Conservation (phyloP, 1,140 invertebrate genomes). For the Drosophila aff. region DNA sequence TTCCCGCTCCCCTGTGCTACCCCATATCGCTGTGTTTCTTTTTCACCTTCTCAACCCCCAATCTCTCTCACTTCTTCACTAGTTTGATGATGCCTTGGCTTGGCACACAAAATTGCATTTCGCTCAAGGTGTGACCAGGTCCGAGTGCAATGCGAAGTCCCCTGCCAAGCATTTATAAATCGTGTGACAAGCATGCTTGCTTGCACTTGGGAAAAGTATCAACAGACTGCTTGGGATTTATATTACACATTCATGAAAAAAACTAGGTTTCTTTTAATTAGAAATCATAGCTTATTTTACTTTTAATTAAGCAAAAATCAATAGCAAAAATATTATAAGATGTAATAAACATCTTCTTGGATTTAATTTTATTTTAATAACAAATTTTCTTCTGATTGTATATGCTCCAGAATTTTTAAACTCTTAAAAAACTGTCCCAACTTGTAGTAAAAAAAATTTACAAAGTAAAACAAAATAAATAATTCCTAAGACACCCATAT, state of each 20-base stretch:
- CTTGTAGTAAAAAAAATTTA: too few species aligned
- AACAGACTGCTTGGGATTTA: too few species aligned
- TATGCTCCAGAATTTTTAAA: too few species aligned
- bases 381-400: too few species aligned
- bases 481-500: too few species aligned
- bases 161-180: constrained; percentile 67
- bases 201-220: constrained; percentile 3
- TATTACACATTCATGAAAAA: too few species aligned
- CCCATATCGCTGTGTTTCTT: background rate
- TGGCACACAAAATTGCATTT: constrained; percentile 76
- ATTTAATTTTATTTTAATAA: background rate
- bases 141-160: constrained; percentile 50
- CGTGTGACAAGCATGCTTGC: constrained; percentile 62
- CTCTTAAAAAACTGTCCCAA: too few species aligned
- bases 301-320: background rate
- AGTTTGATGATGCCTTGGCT: constrained; percentile 28
- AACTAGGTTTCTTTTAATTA: background rate
- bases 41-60: background rate
- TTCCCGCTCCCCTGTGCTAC: constrained; percentile 1
- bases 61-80: background rate
- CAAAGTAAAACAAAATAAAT: too few species aligned
- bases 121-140: constrained; percentile 69
- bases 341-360: background rate
- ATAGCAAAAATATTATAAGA: background rate
- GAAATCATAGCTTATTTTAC: background rate